These are phyloP conservation scores for Thymallus thymallus DNA, from an alignment of 2,113 vertebrate species.

Conservation along the genomic window DNA sequence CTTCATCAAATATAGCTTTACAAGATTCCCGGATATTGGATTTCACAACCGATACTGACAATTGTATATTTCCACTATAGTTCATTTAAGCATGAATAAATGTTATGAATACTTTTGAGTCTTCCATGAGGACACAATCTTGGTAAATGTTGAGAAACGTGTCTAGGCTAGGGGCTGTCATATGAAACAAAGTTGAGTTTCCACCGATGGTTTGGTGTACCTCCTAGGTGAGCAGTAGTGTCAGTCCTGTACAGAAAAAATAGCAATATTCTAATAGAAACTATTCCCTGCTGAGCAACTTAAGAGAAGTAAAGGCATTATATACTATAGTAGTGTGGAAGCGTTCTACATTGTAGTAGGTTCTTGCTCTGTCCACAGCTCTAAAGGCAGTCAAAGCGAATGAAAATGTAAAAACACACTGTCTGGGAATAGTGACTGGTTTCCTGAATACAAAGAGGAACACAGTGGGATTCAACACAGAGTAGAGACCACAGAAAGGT, in stretches of 20 bases:
- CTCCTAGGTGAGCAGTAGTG: conserved; percentile 33
- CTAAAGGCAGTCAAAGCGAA: conserved; percentile 15
- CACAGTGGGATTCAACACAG: conserved; percentile 30
- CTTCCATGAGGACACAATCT: not conserved
- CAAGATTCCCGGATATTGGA: conserved; percentile 40
- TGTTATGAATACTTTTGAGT: not conserved
- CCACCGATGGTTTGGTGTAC: conserved; percentile 44
- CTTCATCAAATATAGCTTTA: conserved; percentile 58
- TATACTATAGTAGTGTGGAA: conserved; percentile 4
- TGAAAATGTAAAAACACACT: conserved; percentile 5
- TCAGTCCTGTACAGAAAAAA: conserved; percentile 12
- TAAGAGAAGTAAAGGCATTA: conserved; percentile 28
- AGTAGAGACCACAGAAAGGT: conserved; percentile 30
- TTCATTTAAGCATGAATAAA: conserved; percentile 35
- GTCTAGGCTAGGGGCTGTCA: conserved; percentile 13
- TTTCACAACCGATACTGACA: conserved; percentile 39
- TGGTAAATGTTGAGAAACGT: not conserved
- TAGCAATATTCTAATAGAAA: conserved; percentile 28
- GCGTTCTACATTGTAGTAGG: conserved; percentile 4
- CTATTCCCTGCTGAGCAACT: conserved; percentile 49
- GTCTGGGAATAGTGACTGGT: conserved; percentile 14
- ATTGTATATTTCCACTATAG: conserved; percentile 25
- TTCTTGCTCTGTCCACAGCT: conserved; percentile 4
- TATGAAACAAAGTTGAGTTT: conserved; percentile 21
- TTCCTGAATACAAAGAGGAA: conserved; percentile 23